These are phyloP conservation scores for Augochlora pura DNA, from an alignment of 1,140 invertebrate species.

Conservation along the genomic window DNA sequence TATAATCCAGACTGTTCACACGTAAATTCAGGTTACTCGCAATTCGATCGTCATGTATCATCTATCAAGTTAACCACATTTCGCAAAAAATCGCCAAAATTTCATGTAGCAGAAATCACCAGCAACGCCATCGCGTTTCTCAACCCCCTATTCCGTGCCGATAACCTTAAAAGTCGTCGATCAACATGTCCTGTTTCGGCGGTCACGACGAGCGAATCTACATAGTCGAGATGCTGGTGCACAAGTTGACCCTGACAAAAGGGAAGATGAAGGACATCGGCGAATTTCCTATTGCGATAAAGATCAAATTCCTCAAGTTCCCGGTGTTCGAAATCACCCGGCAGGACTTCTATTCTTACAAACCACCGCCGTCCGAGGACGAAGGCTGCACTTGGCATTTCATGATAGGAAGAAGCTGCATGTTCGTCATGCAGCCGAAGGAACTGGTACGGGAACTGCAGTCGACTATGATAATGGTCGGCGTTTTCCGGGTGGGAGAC, in stretches of 20 bases:
- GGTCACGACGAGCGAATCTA: conserved; percentile 71
- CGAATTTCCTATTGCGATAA: conserved; percentile 65
- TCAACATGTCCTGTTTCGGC: conserved; percentile 73
- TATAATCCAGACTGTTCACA: background rate
- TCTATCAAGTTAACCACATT: conserved; percentile 29
- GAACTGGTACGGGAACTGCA: conserved; percentile 69
- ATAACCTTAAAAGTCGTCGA: background rate
- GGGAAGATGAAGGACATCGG: conserved; percentile 70
- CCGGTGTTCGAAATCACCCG: conserved; percentile 73
- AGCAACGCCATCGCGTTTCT: background rate
- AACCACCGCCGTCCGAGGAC: conserved; percentile 32
- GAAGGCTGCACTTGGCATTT: conserved; percentile 63
- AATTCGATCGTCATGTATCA: conserved; percentile 36
- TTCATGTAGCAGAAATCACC: background rate
- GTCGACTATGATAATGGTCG: conserved; percentile 63
- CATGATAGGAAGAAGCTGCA: conserved; percentile 68
- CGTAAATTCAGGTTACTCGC: conserved; percentile 6
- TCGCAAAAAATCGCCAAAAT: conserved; percentile 47
- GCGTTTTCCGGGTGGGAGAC: conserved; percentile 72
- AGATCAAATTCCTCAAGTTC: conserved; percentile 75
- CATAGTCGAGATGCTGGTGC: conserved; percentile 70
- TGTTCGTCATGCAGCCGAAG: conserved; percentile 71
- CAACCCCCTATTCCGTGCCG: too few relatives aligned
- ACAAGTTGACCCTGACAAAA: conserved; percentile 67
- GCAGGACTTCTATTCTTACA: conserved; percentile 67